phyloP scores from a whole-genome alignment of 2,888 invertebrate species.

The Drosophila anomelani region DNA sequence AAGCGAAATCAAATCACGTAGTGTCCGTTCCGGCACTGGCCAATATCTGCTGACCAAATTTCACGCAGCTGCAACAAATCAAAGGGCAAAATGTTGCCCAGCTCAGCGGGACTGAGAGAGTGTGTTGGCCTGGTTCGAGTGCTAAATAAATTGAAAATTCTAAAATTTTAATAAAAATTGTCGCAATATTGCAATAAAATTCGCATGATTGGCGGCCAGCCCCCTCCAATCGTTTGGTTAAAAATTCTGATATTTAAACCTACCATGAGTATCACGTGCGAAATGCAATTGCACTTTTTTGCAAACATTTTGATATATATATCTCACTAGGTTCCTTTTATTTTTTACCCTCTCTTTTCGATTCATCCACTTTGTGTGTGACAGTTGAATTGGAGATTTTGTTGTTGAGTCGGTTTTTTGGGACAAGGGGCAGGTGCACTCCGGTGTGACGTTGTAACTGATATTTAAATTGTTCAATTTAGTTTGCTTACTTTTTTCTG shows the following conservation, averaged over 20 bases:
- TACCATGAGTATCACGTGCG: conserved; percentile 65
- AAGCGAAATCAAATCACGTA: conserved; percentile 72
- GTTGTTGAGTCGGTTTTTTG: conserved; percentile 29
- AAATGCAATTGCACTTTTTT: conserved; percentile 55
- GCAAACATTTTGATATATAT: conserved; percentile 54
- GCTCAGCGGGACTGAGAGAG: neutral
- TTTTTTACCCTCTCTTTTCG: conserved; percentile 7
- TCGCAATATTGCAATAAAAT: conserved; percentile 78
- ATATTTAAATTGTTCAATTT: conserved; percentile 41
- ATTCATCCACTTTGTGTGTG: conserved; percentile 33
- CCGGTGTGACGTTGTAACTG: conserved; percentile 25
- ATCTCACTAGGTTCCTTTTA: conserved; percentile 24
- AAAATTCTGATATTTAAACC: conserved; percentile 35
- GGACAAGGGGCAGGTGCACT: conserved; percentile 2
- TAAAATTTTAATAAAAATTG: conserved; percentile 78
- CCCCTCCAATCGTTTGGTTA: neutral
- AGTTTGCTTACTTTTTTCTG: conserved; percentile 8
- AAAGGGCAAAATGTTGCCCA: conserved; percentile 56
- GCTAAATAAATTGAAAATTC: conserved; percentile 79
- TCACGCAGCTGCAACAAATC: conserved; percentile 77
- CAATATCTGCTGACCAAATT: conserved; percentile 77
- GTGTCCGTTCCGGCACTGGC: conserved; percentile 50
- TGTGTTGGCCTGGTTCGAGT: conserved; percentile 30
- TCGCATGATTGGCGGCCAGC: conserved; percentile 58
- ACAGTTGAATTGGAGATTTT: conserved; percentile 50